Evolutionary conservation across 2,113 vertebrate species (phyloP).

Genomic region (Callopanchax toddi): DNA sequence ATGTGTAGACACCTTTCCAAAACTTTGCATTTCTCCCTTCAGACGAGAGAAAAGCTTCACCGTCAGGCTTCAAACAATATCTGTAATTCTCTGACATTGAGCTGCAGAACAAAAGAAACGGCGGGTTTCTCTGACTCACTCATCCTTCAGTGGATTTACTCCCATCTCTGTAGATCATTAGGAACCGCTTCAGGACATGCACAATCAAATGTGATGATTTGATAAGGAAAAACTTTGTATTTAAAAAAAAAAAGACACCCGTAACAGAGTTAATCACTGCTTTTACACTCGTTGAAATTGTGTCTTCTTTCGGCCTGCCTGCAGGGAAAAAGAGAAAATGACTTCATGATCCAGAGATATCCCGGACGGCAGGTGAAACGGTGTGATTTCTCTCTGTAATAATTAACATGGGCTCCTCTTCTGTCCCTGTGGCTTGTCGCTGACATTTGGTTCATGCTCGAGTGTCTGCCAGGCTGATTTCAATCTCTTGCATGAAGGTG

Average conservation of each 20-base stretch:
- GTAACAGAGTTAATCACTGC: slow-evolving; percentile 69
- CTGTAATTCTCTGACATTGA: slow-evolving; percentile 59
- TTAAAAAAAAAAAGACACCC: slow-evolving; percentile 27
- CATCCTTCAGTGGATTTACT: slow-evolving; percentile 23
- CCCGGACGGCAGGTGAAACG: slow-evolving; percentile 60
- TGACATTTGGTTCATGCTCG: slow-evolving; percentile 87
- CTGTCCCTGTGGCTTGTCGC: slow-evolving; percentile 72
- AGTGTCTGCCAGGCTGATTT: slow-evolving; percentile 83
- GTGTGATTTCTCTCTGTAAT: slow-evolving; percentile 67
- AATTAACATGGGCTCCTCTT: slow-evolving; percentile 79
- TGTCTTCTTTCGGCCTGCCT: slow-evolving; percentile 62
- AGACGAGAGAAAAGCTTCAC: slow-evolving; percentile 43
- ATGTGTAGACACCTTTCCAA: slow-evolving; percentile 70
- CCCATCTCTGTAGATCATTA: slow-evolving; percentile 19
- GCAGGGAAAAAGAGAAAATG: slow-evolving; percentile 62
- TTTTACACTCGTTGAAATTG: slow-evolving; percentile 71
- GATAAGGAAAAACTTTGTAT: slow-evolving; percentile 18
- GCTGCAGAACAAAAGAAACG: slow-evolving; percentile 51
- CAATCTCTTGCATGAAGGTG: slow-evolving; percentile 81
- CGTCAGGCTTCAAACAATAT: slow-evolving; percentile 61
- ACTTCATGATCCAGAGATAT: slow-evolving; percentile 72
- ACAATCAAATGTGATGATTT: slow-evolving; percentile 36
- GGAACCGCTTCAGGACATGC: slow-evolving; percentile 29
- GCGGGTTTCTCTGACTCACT: neutral
- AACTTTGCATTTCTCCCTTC: slow-evolving; percentile 74